Conservation (phyloP, 1,140 invertebrate genomes). For the Drosophila miranda region DNA sequence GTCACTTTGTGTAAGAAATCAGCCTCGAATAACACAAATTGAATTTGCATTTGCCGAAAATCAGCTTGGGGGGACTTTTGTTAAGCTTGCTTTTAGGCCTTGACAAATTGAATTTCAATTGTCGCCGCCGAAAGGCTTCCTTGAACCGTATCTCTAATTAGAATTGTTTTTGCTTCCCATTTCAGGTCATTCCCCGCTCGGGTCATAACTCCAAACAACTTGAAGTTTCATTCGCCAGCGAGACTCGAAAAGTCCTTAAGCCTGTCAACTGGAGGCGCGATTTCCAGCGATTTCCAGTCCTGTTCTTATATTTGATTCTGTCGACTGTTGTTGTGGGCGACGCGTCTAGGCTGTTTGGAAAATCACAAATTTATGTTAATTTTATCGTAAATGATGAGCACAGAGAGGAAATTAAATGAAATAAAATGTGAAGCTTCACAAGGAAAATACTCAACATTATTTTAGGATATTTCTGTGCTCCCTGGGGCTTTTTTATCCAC, state of each 20-base stretch:
- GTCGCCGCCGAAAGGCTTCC: conserved; percentile 3
- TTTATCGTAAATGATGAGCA: conserved; percentile 72
- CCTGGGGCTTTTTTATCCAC: neutral
- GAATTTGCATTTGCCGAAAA: neutral
- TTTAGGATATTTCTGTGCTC: neutral
- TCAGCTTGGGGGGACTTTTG: neutral
- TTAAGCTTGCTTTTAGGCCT: conserved; percentile 13
- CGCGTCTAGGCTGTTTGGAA: conserved; percentile 57
- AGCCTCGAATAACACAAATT: conserved; percentile 11
- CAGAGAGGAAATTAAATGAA: conserved; percentile 67
- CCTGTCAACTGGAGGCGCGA: conserved; percentile 34
- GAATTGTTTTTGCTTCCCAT: conserved; percentile 1
- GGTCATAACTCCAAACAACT: conserved; percentile 57
- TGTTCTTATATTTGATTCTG: conserved; percentile 49
- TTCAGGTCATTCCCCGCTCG: conserved; percentile 43
- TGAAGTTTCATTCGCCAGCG: conserved; percentile 24
- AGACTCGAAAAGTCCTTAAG: conserved; percentile 34
- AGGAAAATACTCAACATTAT: conserved; percentile 38
- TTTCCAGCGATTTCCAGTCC: conserved; percentile 5
- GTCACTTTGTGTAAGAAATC: neutral
- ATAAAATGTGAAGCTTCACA: conserved; percentile 57
- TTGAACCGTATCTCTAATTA: conserved; percentile 19
- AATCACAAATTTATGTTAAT: conserved; percentile 77
- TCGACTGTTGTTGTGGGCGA: conserved; percentile 21
- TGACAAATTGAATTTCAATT: conserved; percentile 50